Percentiles rank a stretch among this genome's conserved stretches.
phyloP scores from a whole-genome alignment of 2,113 vertebrate genomes.

The Ageneiosus marmoratus region DNA sequence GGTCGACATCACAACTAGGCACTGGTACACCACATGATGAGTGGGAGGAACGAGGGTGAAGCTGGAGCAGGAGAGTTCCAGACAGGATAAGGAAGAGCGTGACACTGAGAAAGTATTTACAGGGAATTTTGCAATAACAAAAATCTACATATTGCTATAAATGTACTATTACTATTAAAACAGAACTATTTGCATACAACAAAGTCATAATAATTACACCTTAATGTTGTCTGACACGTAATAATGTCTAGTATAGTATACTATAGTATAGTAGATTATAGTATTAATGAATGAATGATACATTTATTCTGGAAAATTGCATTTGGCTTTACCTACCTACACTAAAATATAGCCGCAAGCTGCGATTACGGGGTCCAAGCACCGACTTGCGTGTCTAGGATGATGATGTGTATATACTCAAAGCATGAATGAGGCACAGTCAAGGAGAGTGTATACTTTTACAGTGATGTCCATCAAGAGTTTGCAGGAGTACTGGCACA shows the following conservation, averaged over 20 bases:
- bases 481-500: too few relatives aligned
- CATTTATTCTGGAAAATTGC: too few relatives aligned
- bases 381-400: too few relatives aligned
- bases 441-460: too few relatives aligned
- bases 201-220: background rate
- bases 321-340: too few relatives aligned
- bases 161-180: too few relatives aligned
- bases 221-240: background rate
- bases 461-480: too few relatives aligned
- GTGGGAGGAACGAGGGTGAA: conserved; percentile 6
- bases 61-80: background rate
- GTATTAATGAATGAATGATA: too few relatives aligned
- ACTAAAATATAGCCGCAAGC: too few relatives aligned
- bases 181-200: background rate
- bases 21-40: background rate
- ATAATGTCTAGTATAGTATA: background rate
- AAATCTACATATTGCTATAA: background rate
- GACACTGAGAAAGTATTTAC: background rate
- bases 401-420: too few relatives aligned
- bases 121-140: background rate
- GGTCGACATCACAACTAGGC: background rate
- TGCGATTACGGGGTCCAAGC: too few relatives aligned
- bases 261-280: background rate
- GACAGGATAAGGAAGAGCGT: conserved; percentile 7
- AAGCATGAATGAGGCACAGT: too few relatives aligned